phyloP scores from a whole-genome alignment of 2,888 invertebrate genomes.

The Troilus luridus region DNA sequence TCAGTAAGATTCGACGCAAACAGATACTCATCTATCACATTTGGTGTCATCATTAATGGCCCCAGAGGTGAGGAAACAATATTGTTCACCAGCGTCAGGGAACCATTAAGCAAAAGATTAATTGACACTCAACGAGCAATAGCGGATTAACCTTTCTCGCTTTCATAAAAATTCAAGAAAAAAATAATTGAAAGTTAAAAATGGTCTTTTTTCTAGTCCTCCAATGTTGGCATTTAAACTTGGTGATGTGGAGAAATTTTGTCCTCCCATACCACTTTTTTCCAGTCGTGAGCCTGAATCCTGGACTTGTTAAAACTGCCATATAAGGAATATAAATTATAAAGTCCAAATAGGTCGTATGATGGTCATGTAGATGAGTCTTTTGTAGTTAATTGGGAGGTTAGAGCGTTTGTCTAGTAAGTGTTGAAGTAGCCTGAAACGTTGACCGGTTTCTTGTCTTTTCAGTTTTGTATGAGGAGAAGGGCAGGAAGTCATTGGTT shows the following conservation, averaged over 20 bases:
- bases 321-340: too few relatives aligned
- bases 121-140: neutral
- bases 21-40: slow-evolving; percentile 30
- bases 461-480: too few relatives aligned
- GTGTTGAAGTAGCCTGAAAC: too few relatives aligned
- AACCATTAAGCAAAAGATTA: neutral
- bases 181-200: neutral
- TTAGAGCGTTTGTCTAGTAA: too few relatives aligned
- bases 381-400: too few relatives aligned
- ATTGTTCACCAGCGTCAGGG: neutral
- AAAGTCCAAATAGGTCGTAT: too few relatives aligned
- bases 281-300: too few relatives aligned
- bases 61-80: neutral
- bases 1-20: neutral
- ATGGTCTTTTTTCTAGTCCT: neutral
- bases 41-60: slow-evolving; percentile 22
- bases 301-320: too few relatives aligned
- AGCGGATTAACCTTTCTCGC: slow-evolving; percentile 8
- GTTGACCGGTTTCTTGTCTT: too few relatives aligned
- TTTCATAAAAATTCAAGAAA: slow-evolving; percentile 29
- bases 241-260: neutral
- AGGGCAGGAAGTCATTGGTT: too few relatives aligned
- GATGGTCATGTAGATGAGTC: too few relatives aligned
- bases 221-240: neutral
- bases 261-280: too few relatives aligned